Conservation (phyloP, 2,888 invertebrate genomes). For the Lissonota sp. region DNA sequence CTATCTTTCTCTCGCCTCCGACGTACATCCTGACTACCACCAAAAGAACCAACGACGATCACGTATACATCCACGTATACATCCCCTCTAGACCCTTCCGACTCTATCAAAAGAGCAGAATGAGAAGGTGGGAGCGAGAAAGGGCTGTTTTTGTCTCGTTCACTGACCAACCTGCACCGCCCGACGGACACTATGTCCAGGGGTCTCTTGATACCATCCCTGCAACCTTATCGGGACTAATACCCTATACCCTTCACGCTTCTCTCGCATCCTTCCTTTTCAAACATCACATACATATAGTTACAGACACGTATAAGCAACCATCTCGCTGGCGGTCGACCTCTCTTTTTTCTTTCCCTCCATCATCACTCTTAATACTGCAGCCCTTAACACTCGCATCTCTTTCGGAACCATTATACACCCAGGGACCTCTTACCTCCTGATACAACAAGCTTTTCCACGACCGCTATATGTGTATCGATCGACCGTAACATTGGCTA, state of each 20-base stretch:
- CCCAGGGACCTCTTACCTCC: constrained; percentile 39
- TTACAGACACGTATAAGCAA: not conserved
- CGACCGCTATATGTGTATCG: constrained; percentile 56
- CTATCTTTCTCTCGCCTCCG: constrained; percentile 31
- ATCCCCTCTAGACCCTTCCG: constrained; percentile 8
- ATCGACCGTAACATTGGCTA: constrained; percentile 63
- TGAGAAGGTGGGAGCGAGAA: constrained; percentile 14
- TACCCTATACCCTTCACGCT: constrained; percentile 43
- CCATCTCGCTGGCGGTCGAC: constrained; percentile 59
- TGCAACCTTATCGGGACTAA: constrained; percentile 49
- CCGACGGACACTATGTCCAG: constrained; percentile 42
- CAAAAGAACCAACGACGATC: constrained; percentile 18
- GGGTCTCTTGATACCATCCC: not conserved
- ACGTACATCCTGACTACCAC: constrained; percentile 54
- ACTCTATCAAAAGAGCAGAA: constrained; percentile 25
- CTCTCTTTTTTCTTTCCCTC: constrained; percentile 22
- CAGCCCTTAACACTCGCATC: constrained; percentile 41
- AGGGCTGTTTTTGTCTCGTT: constrained; percentile 37
- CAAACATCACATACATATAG: not conserved
- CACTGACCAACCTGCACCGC: constrained; percentile 52
- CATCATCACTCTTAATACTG: constrained; percentile 64
- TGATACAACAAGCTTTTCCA: constrained; percentile 57
- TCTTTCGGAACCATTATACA: not conserved
- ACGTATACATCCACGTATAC: constrained; percentile 42
- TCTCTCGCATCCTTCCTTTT: constrained; percentile 43